Evolutionary conservation across 2,113 vertebrate genomes (phyloP), one percentile per base, ranked within the genome.

Genomic region (Salvelinus namaycush): DNA sequence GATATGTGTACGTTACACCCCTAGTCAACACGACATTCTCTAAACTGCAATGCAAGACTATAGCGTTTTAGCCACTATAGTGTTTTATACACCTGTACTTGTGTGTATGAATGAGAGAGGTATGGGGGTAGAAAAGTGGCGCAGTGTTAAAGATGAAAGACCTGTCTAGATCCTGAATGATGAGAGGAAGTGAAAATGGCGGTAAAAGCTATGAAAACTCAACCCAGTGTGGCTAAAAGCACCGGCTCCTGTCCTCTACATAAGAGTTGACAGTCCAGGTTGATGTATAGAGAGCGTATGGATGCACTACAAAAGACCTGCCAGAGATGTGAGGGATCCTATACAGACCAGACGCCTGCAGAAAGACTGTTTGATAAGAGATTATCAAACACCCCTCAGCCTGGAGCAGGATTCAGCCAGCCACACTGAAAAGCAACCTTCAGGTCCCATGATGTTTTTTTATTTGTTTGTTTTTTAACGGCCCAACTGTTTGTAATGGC

Each of bases 241-340:
- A 4, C 34, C 0, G 34, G 29, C 16, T 7, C 18, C 29, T 11
- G 34, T 67, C 68, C 31, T 31, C 34, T 16, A 69, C 16, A 31
- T n/a, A 44, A 22, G 34, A 20, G 29, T 11, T 9, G 16, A 64
- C 22, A 27, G 64, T 26, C 22, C 24, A 29, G 26, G 8, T 26
- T 66, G 8, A 29, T 62, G 64, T 14, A 27, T 66, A 8, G 64
- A 12, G 3, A 16, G 9, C 3, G 13, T 29, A 66, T 13, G 39
- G 73, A 27, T 16, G 73, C 62, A 49, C 59, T 74, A 73, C 72
- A 73, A 59, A 76, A 67, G 51, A 14, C 14, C 16, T 3, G 27
- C 26, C 24, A 34, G 74, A 70, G 48, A 76, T 60, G 27, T 76
- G 74, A 76, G 51, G 67, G 20, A 20, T 6, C 14, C 49, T 60